Conservation (phyloP, 2,113 vertebrate genomes). For the Erythrolamprus reginae region DNA sequence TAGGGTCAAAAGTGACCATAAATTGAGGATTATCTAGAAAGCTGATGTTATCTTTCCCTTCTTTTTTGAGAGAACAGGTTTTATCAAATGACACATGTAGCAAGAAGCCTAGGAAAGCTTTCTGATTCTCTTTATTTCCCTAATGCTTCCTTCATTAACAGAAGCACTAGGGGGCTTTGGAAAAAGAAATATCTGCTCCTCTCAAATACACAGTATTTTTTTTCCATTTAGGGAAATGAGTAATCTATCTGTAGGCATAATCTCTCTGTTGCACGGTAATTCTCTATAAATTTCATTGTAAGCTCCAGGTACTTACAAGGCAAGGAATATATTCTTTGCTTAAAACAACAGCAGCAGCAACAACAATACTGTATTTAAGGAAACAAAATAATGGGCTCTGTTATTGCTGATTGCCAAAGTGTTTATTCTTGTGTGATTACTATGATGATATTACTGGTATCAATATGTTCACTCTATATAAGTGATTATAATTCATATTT, state of each 20-base stretch:
- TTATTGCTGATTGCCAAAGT: neutral
- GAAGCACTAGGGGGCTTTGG: neutral
- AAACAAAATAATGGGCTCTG: slow-evolving; percentile 4
- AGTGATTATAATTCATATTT: slow-evolving; percentile 4
- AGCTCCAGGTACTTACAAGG: neutral
- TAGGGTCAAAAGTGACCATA: neutral
- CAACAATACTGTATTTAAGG: neutral
- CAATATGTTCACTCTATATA: neutral
- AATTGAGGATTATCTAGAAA: neutral
- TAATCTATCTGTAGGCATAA: neutral
- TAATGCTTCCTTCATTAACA: neutral
- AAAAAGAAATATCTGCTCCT: neutral
- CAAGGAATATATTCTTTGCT: neutral
- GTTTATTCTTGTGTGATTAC: neutral
- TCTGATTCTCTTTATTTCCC: neutral
- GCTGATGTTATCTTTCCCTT: neutral
- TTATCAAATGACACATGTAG: neutral
- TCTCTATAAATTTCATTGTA: neutral
- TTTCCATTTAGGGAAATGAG: neutral
- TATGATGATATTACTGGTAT: slow-evolving; percentile 5
- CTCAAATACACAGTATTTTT: neutral
- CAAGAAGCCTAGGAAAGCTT: neutral
- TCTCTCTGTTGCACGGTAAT: neutral
- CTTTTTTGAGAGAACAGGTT: neutral
- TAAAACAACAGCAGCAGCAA: neutral